Conservation (phyloP, 2,113 vertebrate genomes). For the Saccopteryx bilineata region DNA sequence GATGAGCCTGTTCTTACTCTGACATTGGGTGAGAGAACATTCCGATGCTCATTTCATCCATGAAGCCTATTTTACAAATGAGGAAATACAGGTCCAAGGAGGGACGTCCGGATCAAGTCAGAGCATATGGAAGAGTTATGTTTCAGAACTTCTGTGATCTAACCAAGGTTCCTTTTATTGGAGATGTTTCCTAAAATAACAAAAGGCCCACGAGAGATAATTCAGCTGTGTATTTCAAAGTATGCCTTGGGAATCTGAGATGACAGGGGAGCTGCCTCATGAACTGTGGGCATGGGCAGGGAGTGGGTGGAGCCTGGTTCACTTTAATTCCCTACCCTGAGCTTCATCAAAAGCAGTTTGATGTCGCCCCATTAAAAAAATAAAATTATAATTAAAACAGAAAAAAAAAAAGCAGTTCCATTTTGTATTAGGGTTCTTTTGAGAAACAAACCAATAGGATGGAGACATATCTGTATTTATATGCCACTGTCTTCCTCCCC, state of each 20-base stretch:
- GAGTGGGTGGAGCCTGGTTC: neutral
- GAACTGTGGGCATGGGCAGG: neutral
- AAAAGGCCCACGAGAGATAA: neutral
- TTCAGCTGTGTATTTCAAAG: neutral
- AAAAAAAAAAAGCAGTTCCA: slow-evolving; percentile 1
- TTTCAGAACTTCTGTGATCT: neutral
- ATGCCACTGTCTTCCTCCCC: neutral
- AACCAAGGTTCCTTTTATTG: neutral
- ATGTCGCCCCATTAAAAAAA: too few species aligned
- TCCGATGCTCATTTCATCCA: neutral
- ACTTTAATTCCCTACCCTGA: neutral
- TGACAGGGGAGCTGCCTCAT: neutral
- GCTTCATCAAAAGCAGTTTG: neutral
- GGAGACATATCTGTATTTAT: too few species aligned
- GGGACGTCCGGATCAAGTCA: neutral
- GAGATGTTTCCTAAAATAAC: neutral
- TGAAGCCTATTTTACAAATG: slow-evolving; percentile 11
- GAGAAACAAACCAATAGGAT: neutral
- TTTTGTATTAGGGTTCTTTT: neutral
- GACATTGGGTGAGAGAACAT: neutral
- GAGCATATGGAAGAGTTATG: neutral
- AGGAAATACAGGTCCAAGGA: neutral
- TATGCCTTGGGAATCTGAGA: neutral
- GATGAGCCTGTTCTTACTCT: neutral
- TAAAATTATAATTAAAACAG: too few species aligned